Conservation (phyloP, 2,888 invertebrate genomes). For the Caradrina kadenii region DNA sequence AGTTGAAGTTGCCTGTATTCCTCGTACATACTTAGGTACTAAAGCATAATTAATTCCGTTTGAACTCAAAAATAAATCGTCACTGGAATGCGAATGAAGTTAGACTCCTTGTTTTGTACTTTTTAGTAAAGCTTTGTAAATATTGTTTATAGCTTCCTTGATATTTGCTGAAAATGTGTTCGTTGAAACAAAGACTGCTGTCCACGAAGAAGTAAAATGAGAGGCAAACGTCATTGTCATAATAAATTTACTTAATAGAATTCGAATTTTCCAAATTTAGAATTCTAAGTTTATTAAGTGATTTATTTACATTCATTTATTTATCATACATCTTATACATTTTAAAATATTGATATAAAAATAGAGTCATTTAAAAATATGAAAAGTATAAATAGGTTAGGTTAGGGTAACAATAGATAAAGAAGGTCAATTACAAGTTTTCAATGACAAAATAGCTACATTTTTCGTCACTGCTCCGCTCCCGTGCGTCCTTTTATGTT, state of each 20-base stretch:
- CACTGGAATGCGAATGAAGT: slow-evolving; percentile 55
- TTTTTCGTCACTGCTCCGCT: no score
- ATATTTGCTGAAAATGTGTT: slow-evolving; percentile 43
- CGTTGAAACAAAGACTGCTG: slow-evolving; percentile 29
- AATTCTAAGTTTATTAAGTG: no score
- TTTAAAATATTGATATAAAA: no score
- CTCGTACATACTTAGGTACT: slow-evolving; percentile 17
- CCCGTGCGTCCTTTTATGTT: no score
- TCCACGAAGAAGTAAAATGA: slow-evolving; percentile 6
- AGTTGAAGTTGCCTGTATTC: slow-evolving; percentile 44
- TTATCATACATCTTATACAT: no score
- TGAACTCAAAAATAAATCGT: slow-evolving; percentile 59
- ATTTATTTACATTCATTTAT: no score
- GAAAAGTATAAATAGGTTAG: no score
- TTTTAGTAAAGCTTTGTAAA: slow-evolving; percentile 42
- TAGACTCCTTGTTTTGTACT: slow-evolving; percentile 48
- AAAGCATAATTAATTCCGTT: slow-evolving; percentile 48
- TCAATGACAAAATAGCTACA: no score
- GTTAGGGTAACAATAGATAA: no score
- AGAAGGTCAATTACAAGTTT: no score
- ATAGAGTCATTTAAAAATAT: no score
- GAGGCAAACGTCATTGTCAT: background rate
- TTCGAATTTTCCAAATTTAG: background rate
- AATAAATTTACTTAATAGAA: no score
- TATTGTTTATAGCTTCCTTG: slow-evolving; percentile 54